Evolutionary conservation across 2,113 vertebrate species (phyloP).

Genomic region (Mormoops blainvillei): DNA sequence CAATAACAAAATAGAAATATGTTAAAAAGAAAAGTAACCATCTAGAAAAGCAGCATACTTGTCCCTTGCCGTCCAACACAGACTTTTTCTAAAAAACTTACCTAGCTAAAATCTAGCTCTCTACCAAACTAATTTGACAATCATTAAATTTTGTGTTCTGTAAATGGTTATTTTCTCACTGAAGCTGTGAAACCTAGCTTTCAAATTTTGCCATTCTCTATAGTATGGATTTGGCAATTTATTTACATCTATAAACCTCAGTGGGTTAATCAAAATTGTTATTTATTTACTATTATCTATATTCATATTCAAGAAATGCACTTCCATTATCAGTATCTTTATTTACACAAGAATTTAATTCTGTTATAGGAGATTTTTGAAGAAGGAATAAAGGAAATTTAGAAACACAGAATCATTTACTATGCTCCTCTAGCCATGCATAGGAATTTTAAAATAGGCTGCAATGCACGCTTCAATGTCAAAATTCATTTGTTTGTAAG

Average conservation of each 20-base stretch:
- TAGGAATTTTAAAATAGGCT: constrained; percentile 64
- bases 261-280: background rate
- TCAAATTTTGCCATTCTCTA: background rate
- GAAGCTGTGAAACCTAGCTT: background rate
- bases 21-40: background rate
- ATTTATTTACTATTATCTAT: background rate
- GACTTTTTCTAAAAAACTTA: background rate
- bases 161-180: background rate
- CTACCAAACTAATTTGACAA: background rate
- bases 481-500: constrained; percentile 75
- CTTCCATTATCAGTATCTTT: background rate
- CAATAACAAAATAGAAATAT: background rate
- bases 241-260: background rate
- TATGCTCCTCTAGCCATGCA: background rate
- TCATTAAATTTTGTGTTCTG: background rate
- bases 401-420: constrained; percentile 30
- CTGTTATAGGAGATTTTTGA: background rate
- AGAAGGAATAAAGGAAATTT: background rate
- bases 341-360: constrained; percentile 43
- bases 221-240: background rate
- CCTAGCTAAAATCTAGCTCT: background rate
- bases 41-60: background rate
- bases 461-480: constrained; percentile 39
- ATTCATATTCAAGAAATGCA: background rate
- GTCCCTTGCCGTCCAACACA: background rate